Base-by-base conservation (phyloP, 2,888 invertebrate species). In the Xanthostigma xanthostigma region DNA sequence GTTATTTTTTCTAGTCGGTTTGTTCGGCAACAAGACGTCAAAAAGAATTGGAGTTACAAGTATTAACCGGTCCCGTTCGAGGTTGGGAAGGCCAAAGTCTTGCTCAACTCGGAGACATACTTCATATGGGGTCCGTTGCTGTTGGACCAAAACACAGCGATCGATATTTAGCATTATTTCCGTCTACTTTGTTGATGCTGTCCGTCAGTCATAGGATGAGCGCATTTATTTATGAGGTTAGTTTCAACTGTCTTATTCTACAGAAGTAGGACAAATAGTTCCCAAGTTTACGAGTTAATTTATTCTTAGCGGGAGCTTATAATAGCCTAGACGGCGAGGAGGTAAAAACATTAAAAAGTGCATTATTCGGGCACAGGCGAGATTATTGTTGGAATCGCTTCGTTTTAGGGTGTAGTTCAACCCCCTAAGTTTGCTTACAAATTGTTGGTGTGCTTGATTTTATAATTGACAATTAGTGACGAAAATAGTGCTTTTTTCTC, bases 1-100 rank as follows among this genome's bases (percentile, higher is more conserved):
- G 3, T 3, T 27, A 6, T 45, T 50, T 48, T 53, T 60, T 63
- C 43, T 63, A 94, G 93, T 82, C 88, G 57, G 79, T 81, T 13
- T 95, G 95, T 67, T 81, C 87, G 46, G 83, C 86, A 33, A 79
- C 88, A 38, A 75, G 97, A 39, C 80, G 93, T 12, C 93, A 96
- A 63, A 95, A 94, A 66, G 96, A 98, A 69, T 72, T 95, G 56
- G 97, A 98, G 60, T 71, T 95, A 51, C 97, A 97, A 70, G 90
- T 98, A 49, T 74, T 97, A 54, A 89, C 88, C 0, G 91, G 94
- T 1, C 89, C 89, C 43, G 89, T 97, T n/a, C 78, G 89, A 48
- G 91, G 90, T 9, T 96, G 94, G 93, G 93, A 95, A 60, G 93
- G 95, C 4, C 82, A 84, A 64, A 84, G 81, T 59, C 65, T 88